A percentile compares a stretch with the other conserved stretches of the same genome.
These are phyloP conservation scores for Isoperla grammatica DNA, from an alignment of 2,888 invertebrate species.

Conservation along the genomic window DNA sequence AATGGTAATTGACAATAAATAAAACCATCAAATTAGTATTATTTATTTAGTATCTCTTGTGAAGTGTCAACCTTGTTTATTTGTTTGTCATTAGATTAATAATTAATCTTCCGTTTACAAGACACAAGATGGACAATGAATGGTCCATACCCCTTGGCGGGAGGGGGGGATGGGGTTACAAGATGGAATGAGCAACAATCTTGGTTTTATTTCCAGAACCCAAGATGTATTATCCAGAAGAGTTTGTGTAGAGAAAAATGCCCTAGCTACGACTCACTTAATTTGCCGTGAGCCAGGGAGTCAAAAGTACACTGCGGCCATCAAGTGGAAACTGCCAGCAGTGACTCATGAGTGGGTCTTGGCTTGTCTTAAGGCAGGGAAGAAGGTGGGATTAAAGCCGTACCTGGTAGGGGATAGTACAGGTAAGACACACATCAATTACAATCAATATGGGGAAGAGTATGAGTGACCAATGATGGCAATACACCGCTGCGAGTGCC, in stretches of 20 bases:
- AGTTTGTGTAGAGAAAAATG: slow-evolving; percentile 44
- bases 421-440: not conserved
- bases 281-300: slow-evolving; percentile 66
- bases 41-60: too few relatives aligned
- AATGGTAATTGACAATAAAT: too few relatives aligned
- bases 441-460: too few relatives aligned
- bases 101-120: too few relatives aligned
- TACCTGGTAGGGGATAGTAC: slow-evolving; percentile 48
- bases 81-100: too few relatives aligned
- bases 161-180: too few relatives aligned
- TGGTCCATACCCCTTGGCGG: too few relatives aligned
- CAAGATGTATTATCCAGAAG: slow-evolving; percentile 64
- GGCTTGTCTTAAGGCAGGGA: slow-evolving; percentile 54
- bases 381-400: slow-evolving; percentile 41
- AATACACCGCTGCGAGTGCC: too few relatives aligned
- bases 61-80: too few relatives aligned
- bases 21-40: too few relatives aligned
- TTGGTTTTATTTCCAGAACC: slow-evolving; percentile 42
- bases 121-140: too few relatives aligned
- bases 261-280: slow-evolving; percentile 71
- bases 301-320: slow-evolving; percentile 76
- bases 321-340: slow-evolving; percentile 81
- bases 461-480: too few relatives aligned
- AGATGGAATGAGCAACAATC: slow-evolving; percentile 12
- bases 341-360: slow-evolving; percentile 72